Evolutionary conservation across 1,140 invertebrate genomes (phyloP), one percentile per base, ranked within the genome.

Genomic region (Palaemon carinicauda): DNA sequence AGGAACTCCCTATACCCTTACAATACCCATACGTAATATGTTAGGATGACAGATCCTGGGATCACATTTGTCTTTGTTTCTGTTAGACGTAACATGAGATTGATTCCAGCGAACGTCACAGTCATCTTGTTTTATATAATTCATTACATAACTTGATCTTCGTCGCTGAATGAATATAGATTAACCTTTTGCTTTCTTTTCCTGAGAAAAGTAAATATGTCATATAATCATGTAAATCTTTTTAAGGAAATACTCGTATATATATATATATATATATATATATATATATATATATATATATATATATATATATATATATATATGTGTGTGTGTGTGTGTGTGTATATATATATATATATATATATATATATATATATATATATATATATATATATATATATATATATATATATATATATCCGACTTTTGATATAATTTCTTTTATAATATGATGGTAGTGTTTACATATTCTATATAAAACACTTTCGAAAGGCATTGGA

Each of bases 221-320:
- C 17, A 73, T 73, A 73, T 73, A 73, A 29, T 29, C 33, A 73
- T 73, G 33, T 73, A 73, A 29, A 73, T 73, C 27, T 73, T 29
- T 73, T 29, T 71, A 21, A 10, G 10, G 15, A 14, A 10, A 14
- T 29, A 73, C 31, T 31, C 31, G 33, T 24, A 73, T 24, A 73
- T 24, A 73, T 24, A 73, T 73, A 73, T 73, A 73, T 73, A 73
- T 73, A 73, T 73, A 73, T 73, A 73, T 73, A 73, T 73, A 73
- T 73, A 73, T 73, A 73, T 73, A 73, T 73, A 73, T 73, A 73
- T 73, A 73, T 73, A 73, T 73, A 29, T 73, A 73, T 73, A 73
- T 73, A 29, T 73, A 73, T 73, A 73, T 73, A 73, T 73, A 29
- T 73, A 73, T 73, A 73, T 73, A 73, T 73, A 73, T 73, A 73